phyloP scores from a whole-genome alignment of 2,113 vertebrate genomes.

The Panurus biarmicus region DNA sequence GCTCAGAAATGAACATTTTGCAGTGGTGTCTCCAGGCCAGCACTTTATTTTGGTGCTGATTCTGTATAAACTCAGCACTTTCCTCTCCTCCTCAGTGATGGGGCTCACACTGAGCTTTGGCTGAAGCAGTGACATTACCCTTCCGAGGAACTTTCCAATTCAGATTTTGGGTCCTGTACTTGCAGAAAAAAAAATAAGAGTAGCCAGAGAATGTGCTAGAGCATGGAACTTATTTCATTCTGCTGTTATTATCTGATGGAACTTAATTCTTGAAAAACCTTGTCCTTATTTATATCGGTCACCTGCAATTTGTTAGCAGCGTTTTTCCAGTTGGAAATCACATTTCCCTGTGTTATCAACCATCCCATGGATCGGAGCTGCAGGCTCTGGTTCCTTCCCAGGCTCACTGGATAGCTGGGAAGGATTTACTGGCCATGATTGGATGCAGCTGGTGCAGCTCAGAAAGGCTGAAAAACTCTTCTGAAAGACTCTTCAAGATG shows the following conservation, averaged over 20 bases:
- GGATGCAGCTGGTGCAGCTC: not conserved
- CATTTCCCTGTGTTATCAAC: not conserved
- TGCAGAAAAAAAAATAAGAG: not conserved
- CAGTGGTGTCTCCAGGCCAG: not conserved
- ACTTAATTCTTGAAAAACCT: not conserved
- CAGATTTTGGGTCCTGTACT: not conserved
- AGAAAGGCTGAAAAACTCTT: not conserved
- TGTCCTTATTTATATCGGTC: not conserved
- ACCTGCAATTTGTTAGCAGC: not conserved
- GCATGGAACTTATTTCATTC: not conserved
- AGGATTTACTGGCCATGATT: not conserved
- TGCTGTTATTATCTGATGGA: not conserved
- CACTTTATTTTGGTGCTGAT: not conserved
- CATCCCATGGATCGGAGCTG: not conserved
- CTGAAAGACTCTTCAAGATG: not conserved
- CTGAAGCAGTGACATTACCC: not conserved
- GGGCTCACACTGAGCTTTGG: not conserved
- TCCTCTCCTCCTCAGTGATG: not conserved
- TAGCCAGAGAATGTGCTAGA: not conserved
- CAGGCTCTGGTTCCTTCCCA: not conserved
- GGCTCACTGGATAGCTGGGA: not conserved
- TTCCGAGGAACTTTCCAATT: not conserved
- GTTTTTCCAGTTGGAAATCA: not conserved
- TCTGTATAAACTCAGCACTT: not conserved
- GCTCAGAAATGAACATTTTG: not conserved